Conservation (phyloP, 2,888 invertebrate genomes). For the Zaprionus bogoriensis region DNA sequence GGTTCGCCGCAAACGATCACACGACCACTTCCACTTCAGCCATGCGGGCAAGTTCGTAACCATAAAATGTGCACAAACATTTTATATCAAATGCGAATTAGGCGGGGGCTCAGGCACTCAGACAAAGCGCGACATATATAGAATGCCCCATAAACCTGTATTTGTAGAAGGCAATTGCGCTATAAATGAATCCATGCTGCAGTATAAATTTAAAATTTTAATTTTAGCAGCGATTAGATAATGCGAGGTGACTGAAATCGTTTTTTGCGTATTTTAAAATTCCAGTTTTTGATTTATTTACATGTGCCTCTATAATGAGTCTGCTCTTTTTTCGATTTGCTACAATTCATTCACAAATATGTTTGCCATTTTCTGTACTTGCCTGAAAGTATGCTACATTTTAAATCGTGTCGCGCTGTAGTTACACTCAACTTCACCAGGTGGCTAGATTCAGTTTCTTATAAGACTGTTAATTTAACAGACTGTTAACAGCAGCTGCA, state of each 20-base stretch:
- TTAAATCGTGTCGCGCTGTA: background rate
- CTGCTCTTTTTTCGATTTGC: background rate
- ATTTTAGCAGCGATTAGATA: no score
- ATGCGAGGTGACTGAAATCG: no score
- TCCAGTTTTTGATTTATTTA: background rate
- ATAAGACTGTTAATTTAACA: no score
- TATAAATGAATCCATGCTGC: background rate
- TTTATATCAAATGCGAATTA: slow-evolving; percentile 20
- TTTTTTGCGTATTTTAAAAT: background rate
- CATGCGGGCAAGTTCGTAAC: slow-evolving; percentile 33
- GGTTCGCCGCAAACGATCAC: slow-evolving; percentile 47
- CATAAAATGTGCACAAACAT: slow-evolving; percentile 32
- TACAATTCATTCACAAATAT: background rate
- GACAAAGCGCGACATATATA: background rate
- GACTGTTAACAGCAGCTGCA: no score
- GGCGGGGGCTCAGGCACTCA: slow-evolving; percentile 9
- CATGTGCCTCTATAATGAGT: background rate
- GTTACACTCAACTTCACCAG: background rate
- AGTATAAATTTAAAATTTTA: background rate
- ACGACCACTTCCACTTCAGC: slow-evolving; percentile 29
- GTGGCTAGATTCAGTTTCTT: no score
- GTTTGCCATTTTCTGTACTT: background rate
- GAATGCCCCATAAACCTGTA: background rate
- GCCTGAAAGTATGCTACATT: slow-evolving; percentile 8
- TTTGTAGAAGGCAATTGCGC: background rate